Conservation (phyloP, 1,140 invertebrate species). For the Solenopsis invicta region DNA sequence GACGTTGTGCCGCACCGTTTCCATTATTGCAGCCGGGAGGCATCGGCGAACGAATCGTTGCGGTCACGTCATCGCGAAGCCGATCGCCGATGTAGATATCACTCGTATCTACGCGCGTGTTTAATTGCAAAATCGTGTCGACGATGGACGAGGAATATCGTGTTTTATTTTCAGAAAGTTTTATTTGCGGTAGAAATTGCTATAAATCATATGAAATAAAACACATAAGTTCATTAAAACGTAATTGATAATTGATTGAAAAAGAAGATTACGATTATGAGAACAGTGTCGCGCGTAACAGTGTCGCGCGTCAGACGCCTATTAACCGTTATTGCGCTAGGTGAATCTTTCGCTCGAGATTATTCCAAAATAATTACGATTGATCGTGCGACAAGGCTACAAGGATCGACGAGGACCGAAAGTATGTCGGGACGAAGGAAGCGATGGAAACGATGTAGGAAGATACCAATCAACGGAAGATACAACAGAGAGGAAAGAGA, state of each 20-base stretch:
- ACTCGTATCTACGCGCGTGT: not conserved
- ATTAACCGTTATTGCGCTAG: not conserved
- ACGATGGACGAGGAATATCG: not conserved
- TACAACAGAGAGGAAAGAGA: constrained; percentile 65
- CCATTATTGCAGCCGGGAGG: constrained; percentile 62
- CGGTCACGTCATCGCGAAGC: constrained; percentile 35
- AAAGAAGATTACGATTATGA: constrained; percentile 3
- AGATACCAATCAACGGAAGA: constrained; percentile 71
- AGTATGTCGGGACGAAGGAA: constrained; percentile 40
- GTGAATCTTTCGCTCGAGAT: constrained; percentile 57
- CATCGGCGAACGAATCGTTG: constrained; percentile 27
- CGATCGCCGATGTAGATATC: constrained; percentile 13
- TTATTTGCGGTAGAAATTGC: not conserved
- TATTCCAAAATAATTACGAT: constrained; percentile 76
- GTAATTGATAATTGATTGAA: not conserved
- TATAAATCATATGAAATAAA: not conserved
- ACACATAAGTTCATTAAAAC: not conserved
- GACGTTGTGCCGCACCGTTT: constrained; percentile 25
- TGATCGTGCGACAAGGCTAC: constrained; percentile 1
- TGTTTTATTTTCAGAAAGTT: not conserved
- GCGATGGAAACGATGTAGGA: constrained; percentile 46
- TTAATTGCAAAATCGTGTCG: constrained; percentile 30
- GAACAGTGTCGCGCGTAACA: too few relatives aligned
- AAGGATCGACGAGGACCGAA: constrained; percentile 56
- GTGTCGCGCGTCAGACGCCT: too few relatives aligned